Evolutionary conservation across 2,797 vertebrate genomes (phyloP).

Genomic region (Bucorvus abyssinicus): DNA sequence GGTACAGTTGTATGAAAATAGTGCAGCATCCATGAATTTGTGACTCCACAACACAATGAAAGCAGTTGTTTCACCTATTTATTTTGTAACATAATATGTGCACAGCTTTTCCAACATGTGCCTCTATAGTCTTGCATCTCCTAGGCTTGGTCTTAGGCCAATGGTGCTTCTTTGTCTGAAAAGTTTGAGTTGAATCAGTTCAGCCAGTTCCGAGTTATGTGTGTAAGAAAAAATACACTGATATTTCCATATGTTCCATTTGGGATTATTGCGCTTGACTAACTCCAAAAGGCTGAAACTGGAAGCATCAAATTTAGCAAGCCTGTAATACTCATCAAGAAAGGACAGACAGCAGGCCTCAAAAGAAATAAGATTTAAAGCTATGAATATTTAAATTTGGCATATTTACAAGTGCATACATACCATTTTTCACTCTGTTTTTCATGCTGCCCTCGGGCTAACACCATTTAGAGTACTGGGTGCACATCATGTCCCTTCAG

Average conservation of each 20-base stretch:
- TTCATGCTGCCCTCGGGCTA: background rate
- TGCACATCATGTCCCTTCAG: background rate
- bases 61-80: background rate
- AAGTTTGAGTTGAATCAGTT: background rate
- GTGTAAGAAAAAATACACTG: background rate
- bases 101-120: background rate
- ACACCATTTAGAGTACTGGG: background rate
- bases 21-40: background rate
- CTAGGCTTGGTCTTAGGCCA: background rate
- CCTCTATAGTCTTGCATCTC: background rate
- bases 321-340: background rate
- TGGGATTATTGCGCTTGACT: background rate
- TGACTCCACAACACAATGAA: background rate
- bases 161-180: background rate
- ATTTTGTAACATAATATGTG: background rate
- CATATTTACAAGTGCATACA: background rate
- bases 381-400: constrained; percentile 21
- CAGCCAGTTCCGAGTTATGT: background rate
- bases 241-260: background rate
- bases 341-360: background rate
- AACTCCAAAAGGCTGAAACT: background rate
- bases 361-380: background rate
- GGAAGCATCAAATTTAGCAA: background rate
- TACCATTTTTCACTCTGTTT: background rate
- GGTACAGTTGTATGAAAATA: background rate